Percentiles rank a stretch among this genome's conserved stretches.
phyloP scores from a whole-genome alignment of 2,797 vertebrate species.

The Neosilurus hyrtlii region DNA sequence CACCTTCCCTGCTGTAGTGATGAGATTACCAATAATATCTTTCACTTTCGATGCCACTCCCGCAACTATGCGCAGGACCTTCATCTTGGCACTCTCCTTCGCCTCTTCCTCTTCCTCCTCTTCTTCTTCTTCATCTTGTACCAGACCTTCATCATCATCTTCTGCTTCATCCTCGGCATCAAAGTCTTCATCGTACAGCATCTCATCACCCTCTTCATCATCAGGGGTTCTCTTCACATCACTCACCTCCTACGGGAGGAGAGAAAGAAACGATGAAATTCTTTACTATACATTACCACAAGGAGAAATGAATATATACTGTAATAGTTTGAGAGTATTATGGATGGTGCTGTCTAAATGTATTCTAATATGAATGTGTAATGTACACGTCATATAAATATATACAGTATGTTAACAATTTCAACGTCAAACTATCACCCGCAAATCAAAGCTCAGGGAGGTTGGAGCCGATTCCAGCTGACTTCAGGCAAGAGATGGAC shows the following conservation, averaged over 20 bases:
- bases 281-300: conserved; percentile 13
- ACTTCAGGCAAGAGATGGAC: too few relatives aligned
- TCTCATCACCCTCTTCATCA: conserved; percentile 68
- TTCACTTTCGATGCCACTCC: conserved; percentile 85
- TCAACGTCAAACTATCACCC: too few relatives aligned
- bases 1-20: conserved; percentile 93
- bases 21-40: conserved; percentile 93
- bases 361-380: too few relatives aligned
- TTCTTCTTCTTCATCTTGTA: conserved; percentile 51
- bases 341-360: background rate
- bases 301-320: background rate
- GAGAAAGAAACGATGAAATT: background rate
- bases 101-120: conserved; percentile 73
- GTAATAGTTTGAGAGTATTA: background rate
- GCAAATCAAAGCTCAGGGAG: too few relatives aligned
- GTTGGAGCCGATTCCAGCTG: too few relatives aligned
- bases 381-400: too few relatives aligned
- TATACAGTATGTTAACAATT: too few relatives aligned
- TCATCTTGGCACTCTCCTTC: conserved; percentile 87
- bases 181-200: conserved; percentile 86
- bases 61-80: conserved; percentile 82
- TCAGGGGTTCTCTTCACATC: conserved; percentile 85
- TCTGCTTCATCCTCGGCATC: conserved; percentile 82
- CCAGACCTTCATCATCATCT: conserved; percentile 69
- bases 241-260: conserved; percentile 66